Percentiles rank a stretch among this genome's conserved stretches.
Evolutionary conservation across 2,113 vertebrate genomes (phyloP).

Genomic region (Miniopterus natalensis): DNA sequence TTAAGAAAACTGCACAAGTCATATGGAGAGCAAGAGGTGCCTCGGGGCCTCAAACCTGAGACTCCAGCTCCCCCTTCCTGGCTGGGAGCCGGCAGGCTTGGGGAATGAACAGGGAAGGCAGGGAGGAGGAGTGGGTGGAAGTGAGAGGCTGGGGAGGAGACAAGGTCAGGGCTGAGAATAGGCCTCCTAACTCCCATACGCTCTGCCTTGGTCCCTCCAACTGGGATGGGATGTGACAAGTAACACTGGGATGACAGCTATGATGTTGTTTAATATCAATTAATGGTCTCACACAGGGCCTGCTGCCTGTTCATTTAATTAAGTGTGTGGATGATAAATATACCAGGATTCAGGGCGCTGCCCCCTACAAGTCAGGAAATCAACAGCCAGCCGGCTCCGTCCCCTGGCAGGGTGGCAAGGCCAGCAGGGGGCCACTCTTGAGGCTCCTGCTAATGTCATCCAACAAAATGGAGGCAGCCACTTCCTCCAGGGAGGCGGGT

Average conservation of each 20-base stretch:
- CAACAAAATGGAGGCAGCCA: background rate
- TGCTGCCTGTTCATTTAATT: constrained; percentile 77
- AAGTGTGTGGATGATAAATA: constrained; percentile 75
- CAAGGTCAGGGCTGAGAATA: background rate
- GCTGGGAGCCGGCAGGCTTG: background rate
- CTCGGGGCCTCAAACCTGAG: rapidly evolving
- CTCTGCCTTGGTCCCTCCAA: background rate
- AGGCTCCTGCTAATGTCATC: background rate
- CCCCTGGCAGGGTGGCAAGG: background rate
- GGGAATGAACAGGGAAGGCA: background rate
- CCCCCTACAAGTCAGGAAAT: constrained; percentile 53
- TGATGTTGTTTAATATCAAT: constrained; percentile 64
- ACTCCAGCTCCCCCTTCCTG: background rate
- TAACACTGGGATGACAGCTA: background rate
- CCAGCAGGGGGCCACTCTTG: background rate
- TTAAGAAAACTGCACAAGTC: background rate
- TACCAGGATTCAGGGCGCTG: constrained; percentile 23
- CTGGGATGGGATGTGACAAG: constrained; percentile 45
- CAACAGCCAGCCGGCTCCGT: background rate
- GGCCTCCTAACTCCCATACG: background rate
- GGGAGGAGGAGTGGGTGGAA: background rate
- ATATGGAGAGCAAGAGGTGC: background rate
- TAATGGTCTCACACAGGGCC: constrained; percentile 74
- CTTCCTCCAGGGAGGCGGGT: background rate
- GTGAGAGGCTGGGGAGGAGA: background rate